A percentile compares a stretch with the other conserved stretches of the same genome.
phyloP scores from a whole-genome alignment of 2,888 invertebrate species.

The Sinohyriopsis cumingii region DNA sequence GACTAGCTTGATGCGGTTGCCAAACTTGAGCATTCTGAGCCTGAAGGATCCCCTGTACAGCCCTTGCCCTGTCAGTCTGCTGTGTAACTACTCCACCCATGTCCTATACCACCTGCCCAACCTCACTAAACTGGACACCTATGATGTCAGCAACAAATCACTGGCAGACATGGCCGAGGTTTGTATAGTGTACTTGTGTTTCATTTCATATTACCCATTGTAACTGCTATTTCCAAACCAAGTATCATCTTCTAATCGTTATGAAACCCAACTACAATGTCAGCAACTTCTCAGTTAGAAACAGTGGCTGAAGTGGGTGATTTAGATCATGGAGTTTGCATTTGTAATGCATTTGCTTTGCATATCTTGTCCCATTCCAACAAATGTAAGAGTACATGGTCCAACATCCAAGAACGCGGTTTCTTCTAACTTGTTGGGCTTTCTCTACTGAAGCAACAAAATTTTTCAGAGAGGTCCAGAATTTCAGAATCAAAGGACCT shows the following conservation, averaged over 20 bases:
- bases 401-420: no score
- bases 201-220: not conserved
- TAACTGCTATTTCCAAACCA: not conserved
- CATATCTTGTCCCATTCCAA: no score
- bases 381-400: no score
- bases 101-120: conserved; percentile 69
- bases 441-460: no score
- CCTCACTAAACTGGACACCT: conserved; percentile 64
- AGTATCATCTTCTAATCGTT: not conserved
- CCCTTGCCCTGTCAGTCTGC: conserved; percentile 65
- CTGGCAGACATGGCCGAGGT: conserved; percentile 69
- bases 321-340: no score
- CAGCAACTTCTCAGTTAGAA: not conserved
- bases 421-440: no score
- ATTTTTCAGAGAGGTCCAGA: no score
- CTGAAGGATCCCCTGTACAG: conserved; percentile 68
- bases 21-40: conserved; percentile 56
- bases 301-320: no score
- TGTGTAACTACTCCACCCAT: conserved; percentile 71
- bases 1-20: conserved; percentile 63
- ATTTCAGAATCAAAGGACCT: no score
- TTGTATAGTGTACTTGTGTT: conserved; percentile 12
- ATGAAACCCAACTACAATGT: not conserved
- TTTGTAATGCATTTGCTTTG: no score
- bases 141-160: conserved; percentile 64